A percentile compares a stretch with the other conserved stretches of the same genome.
Evolutionary conservation across 1,140 invertebrate genomes (phyloP).

Genomic region (Palaemon carinicauda): DNA sequence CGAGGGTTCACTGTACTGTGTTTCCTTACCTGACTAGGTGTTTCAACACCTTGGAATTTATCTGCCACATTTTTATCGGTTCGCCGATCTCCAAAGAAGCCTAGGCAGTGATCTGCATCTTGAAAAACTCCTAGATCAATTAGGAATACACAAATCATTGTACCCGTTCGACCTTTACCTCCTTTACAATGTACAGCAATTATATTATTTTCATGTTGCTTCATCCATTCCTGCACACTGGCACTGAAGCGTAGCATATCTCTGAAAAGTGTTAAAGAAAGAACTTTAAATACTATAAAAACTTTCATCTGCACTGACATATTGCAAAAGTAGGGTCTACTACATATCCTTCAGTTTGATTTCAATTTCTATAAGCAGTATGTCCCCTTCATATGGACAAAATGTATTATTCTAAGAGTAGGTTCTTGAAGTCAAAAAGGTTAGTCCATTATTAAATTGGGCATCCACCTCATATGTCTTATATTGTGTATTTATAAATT

Average conservation of each 20-base stretch:
- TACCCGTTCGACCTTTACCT: slow-evolving; percentile 72
- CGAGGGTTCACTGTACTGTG: neutral
- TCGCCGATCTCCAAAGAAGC: slow-evolving; percentile 69
- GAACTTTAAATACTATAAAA: neutral
- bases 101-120: slow-evolving; percentile 67
- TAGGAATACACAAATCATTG: slow-evolving; percentile 71
- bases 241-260: slow-evolving; percentile 68
- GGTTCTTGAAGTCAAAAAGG: too few relatives aligned
- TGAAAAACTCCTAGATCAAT: slow-evolving; percentile 69
- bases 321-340: too few relatives aligned
- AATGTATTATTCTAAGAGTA: too few relatives aligned
- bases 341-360: too few relatives aligned
- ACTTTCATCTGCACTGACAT: neutral
- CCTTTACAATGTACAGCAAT: slow-evolving; percentile 76
- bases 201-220: slow-evolving; percentile 68
- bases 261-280: slow-evolving; percentile 60
- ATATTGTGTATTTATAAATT: too few relatives aligned
- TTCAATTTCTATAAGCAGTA: too few relatives aligned
- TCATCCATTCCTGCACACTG: slow-evolving; percentile 68
- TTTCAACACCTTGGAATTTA: slow-evolving; percentile 72
- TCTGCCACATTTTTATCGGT: slow-evolving; percentile 68
- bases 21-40: slow-evolving; percentile 59
- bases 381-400: too few relatives aligned
- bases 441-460: too few relatives aligned
- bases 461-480: too few relatives aligned